Base-by-base conservation (phyloP, 2,888 invertebrate genomes). In the Scrobipalpa atriplicella region DNA sequence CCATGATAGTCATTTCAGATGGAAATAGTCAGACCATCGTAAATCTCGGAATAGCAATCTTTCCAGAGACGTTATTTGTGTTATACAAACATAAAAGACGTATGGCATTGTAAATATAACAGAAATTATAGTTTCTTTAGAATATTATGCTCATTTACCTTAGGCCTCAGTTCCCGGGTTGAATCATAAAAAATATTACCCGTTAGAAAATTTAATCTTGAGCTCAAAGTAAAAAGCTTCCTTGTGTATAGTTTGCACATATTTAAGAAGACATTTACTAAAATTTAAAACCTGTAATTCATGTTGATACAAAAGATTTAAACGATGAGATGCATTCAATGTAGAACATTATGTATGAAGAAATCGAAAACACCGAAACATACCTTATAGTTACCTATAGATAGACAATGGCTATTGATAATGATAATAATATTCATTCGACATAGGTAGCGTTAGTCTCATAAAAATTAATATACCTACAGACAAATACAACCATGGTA, bases 11-110 rank as follows among this genome's bases (percentile, higher is more conserved):
- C 79, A 77, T 83, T 83, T 82, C 83, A 84, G 83, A 84, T 87
- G 81, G 80, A 80, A 86, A 87, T 85, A 85, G 84, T 81, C 77
- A 75, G 78, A 74, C 72, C 71, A 75, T 89, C 89, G 86, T 92
- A 86, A 91, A 91, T 85, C 85, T 84, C 70, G 69, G 78, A 86
- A 90, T 86, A 87, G 86, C 80, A 75, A 82, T 83, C 81, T 80
- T 78, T 79, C 78, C 75, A 75, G 69, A 75, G 72, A 78, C 73
- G 75, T 79, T 81, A 80, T 81, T 80, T 75, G 74, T 79, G 70
- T 72, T 79, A 70, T 75, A 79, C 73, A 81, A 81, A 83, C 75
- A 77, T 51, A 56, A 70, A 67, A 67, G 54, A 39, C 16, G 58
- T 36, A 58, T 54, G 11, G 13, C 3, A 58, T 58, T 58, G 19